Conservation (phyloP, 2,113 vertebrate genomes). For the Verasper variegatus region DNA sequence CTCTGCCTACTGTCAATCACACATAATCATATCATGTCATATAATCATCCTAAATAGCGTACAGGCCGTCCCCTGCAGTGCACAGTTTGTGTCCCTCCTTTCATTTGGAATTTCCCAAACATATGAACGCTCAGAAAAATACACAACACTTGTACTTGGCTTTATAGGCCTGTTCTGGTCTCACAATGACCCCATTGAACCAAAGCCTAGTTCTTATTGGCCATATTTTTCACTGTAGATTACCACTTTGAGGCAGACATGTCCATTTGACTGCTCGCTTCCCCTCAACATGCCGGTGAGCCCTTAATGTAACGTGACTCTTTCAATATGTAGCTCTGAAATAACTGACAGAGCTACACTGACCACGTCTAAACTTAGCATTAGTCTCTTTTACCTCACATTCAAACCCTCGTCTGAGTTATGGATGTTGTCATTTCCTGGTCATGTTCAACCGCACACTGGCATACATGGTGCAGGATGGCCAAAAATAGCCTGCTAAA, state of each 20-base stretch:
- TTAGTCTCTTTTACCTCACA: constrained; percentile 54
- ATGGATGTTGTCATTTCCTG: constrained; percentile 77
- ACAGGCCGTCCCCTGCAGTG: not conserved
- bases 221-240: constrained; percentile 53
- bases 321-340: constrained; percentile 61
- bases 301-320: constrained; percentile 63
- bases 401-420: constrained; percentile 59
- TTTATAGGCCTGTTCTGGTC: constrained; percentile 30
- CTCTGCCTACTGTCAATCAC: not conserved
- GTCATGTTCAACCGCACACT: constrained; percentile 74
- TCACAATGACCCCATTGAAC: constrained; percentile 59
- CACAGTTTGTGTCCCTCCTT: constrained; percentile 17
- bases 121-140: constrained; percentile 37
- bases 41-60: constrained; percentile 1
- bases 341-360: constrained; percentile 57
- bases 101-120: constrained; percentile 35
- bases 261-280: constrained; percentile 58
- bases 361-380: constrained; percentile 73
- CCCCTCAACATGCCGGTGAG: constrained; percentile 29
- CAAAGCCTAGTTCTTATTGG: constrained; percentile 40
- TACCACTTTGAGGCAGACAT: constrained; percentile 48
- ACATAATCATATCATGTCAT: not conserved
- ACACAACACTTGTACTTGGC: constrained; percentile 43
- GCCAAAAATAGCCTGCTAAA: constrained; percentile 69
- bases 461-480: constrained; percentile 61